Percentiles rank a stretch among this genome's conserved stretches.
phyloP scores from a whole-genome alignment of 2,888 invertebrate species.

The Gymnosoma rotundatum region DNA sequence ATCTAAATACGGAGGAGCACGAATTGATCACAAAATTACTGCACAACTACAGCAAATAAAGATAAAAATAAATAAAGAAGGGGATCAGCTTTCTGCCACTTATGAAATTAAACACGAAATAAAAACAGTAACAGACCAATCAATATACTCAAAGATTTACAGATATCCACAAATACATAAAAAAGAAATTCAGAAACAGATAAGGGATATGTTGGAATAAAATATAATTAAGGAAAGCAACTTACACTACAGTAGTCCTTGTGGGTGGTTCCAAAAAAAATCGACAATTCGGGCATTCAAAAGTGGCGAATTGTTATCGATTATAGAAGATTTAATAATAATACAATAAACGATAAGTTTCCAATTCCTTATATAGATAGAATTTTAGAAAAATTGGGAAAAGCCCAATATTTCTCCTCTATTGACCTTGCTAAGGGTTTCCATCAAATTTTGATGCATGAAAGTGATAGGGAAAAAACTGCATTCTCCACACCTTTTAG shows the following conservation, averaged over 20 bases:
- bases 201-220: no score
- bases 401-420: no score
- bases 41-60: neutral
- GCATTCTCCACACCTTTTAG: no score
- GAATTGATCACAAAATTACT: neutral
- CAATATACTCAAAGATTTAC: no score
- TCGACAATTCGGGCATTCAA: no score
- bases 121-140: no score
- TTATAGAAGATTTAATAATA: conserved; percentile 9
- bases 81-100: conserved; percentile 25
- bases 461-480: neutral
- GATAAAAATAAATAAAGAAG: no score
- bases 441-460: neutral
- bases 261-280: conserved; percentile 42
- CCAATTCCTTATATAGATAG: neutral
- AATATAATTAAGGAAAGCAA: no score
- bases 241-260: neutral
- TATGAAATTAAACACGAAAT: no score
- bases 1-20: neutral
- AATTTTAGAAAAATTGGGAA: neutral
- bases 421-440: no score
- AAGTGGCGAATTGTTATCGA: conserved; percentile 1
- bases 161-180: no score
- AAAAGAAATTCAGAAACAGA: no score
- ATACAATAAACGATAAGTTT: conserved; percentile 3